Percentiles rank a stretch among this genome's conserved stretches.
Evolutionary conservation across 2,888 invertebrate genomes (phyloP).

Genomic region (Eilema caniola): DNA sequence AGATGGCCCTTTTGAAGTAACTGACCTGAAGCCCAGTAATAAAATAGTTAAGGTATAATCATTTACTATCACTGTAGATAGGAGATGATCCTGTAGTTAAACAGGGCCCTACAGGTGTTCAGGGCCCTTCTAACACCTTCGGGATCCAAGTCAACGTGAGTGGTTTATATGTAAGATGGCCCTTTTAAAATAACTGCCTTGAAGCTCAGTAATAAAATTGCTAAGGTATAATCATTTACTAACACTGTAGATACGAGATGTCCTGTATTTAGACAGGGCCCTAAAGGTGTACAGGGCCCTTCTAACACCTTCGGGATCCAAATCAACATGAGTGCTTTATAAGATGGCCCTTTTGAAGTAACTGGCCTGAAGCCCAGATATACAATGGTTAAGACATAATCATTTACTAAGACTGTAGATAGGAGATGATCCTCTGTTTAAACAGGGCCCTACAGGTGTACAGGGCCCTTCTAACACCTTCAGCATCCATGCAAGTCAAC

Average conservation of each 20-base stretch:
- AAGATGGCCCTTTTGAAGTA: slow-evolving; percentile 20
- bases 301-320: no score
- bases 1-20: slow-evolving; percentile 10
- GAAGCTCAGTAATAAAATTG: not conserved
- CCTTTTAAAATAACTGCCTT: not conserved
- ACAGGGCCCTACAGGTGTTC: no score
- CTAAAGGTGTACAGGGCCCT: no score
- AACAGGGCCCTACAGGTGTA: no score
- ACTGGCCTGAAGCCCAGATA: not conserved
- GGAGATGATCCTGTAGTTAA: not conserved
- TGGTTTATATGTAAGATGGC: no score
- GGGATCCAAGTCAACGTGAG: no score
- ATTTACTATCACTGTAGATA: not conserved
- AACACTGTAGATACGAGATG: not conserved
- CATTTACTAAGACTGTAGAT: not conserved
- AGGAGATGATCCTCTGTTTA: not conserved
- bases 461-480: no score
- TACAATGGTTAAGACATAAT: not conserved
- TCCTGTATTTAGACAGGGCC: not conserved
- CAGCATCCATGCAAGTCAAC: no score
- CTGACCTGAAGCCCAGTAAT: not conserved
- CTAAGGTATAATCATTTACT: not conserved
- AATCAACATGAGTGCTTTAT: slow-evolving; percentile 22
- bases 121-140: no score
- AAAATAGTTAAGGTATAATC: not conserved